Conservation (phyloP, 2,797 vertebrate species). For the Macropus fuliginosus region DNA sequence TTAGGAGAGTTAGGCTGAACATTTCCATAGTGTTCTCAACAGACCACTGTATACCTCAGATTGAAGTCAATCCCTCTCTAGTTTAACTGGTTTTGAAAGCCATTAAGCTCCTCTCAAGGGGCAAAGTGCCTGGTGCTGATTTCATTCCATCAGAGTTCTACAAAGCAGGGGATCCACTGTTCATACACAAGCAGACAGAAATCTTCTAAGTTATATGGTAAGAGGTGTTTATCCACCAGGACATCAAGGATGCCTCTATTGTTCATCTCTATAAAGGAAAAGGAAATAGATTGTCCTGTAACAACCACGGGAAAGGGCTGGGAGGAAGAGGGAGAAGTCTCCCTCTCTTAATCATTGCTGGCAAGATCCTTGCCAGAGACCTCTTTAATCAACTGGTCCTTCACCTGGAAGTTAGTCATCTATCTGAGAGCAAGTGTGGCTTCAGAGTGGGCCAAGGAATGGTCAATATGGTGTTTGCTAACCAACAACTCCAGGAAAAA, state of each 20-base stretch:
- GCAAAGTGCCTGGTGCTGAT: not conserved
- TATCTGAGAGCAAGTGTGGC: not conserved
- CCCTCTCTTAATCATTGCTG: too few relatives aligned
- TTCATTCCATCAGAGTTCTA: not conserved
- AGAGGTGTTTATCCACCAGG: not conserved
- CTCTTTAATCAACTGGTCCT: not conserved
- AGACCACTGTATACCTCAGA: not conserved
- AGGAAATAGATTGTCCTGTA: not conserved
- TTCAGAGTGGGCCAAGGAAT: not conserved
- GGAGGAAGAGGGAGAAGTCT: too few relatives aligned
- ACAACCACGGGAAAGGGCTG: not conserved
- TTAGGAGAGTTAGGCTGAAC: too few relatives aligned
- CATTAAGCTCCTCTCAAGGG: not conserved
- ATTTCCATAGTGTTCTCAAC: too few relatives aligned
- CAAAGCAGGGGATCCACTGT: not conserved
- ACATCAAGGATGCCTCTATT: not conserved
- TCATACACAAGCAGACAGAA: not conserved
- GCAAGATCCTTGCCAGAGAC: not conserved
- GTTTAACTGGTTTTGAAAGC: not conserved
- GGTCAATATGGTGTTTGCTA: not conserved
- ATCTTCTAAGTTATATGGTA: not conserved
- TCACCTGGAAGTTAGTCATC: not conserved
- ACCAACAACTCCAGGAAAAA: not conserved
- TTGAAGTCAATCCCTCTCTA: not conserved
- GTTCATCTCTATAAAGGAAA: not conserved